Conservation (phyloP, 2,888 invertebrate genomes). For the Andrena chrysosceles region DNA sequence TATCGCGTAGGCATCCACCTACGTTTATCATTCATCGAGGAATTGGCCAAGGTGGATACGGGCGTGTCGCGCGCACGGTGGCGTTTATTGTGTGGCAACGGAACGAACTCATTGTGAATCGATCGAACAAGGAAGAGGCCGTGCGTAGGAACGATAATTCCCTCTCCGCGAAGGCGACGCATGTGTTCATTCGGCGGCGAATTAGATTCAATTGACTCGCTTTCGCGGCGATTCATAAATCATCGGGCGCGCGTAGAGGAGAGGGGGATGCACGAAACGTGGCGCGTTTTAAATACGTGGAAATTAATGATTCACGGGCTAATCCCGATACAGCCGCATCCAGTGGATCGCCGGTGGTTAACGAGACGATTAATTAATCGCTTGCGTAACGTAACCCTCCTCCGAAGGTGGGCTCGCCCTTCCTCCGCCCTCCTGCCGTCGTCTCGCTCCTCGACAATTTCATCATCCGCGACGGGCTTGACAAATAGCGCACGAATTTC, state of each 20-base stretch:
- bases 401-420: neutral
- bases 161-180: neutral
- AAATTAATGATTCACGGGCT: conserved; percentile 44
- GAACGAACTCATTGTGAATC: conserved; percentile 48
- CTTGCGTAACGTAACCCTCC: conserved; percentile 16
- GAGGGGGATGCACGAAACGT: conserved; percentile 27
- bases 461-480: conserved; percentile 19
- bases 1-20: conserved; percentile 62
- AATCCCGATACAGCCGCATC: conserved; percentile 19
- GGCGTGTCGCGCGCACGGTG: conserved; percentile 45
- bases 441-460: conserved; percentile 29
- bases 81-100: conserved; percentile 62
- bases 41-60: conserved; percentile 53
- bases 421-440: neutral
- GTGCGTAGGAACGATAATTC: conserved; percentile 41
- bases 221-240: conserved; percentile 44
- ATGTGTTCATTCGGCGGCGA: conserved; percentile 41
- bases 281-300: conserved; percentile 34
- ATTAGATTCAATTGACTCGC: conserved; percentile 50
- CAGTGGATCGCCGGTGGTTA: conserved; percentile 17
- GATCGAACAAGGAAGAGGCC: conserved; percentile 41
- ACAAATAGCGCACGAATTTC: conserved; percentile 47
- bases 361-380: conserved; percentile 55
- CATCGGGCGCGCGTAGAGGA: neutral
- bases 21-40: conserved; percentile 60